A percentile compares a stretch with the other conserved stretches of the same genome.
Evolutionary conservation across 2,797 vertebrate species (phyloP).

Genomic region (Dryobates pubescens): DNA sequence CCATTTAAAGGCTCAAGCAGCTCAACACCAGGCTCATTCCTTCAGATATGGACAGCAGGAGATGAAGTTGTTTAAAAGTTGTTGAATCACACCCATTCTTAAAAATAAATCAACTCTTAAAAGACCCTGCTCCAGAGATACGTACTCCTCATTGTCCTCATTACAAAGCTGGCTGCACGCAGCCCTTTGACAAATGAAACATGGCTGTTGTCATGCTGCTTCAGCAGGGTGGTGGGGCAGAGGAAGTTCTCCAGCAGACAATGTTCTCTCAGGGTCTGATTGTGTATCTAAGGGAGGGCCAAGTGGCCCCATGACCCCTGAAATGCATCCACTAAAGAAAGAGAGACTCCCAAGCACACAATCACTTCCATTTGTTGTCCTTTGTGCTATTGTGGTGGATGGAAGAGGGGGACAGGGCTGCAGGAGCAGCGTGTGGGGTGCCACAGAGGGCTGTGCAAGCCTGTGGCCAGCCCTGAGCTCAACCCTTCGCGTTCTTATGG

Average conservation of each 20-base stretch:
- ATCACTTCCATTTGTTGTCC: slow-evolving; percentile 21
- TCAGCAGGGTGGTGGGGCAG: slow-evolving; percentile 54
- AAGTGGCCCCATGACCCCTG: slow-evolving; percentile 50
- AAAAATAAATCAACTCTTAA: slow-evolving; percentile 43
- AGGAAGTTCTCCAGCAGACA: slow-evolving; percentile 61
- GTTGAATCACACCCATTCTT: slow-evolving; percentile 46
- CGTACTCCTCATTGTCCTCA: slow-evolving; percentile 11
- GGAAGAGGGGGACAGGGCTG: background rate
- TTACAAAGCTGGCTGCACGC: slow-evolving; percentile 11
- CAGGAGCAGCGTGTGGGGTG: background rate
- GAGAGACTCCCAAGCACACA: background rate
- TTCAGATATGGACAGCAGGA: slow-evolving; percentile 11
- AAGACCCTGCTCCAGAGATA: slow-evolving; percentile 29
- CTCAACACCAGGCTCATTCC: background rate
- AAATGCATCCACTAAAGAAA: background rate
- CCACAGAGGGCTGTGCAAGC: background rate
- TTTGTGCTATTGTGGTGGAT: slow-evolving; percentile 24
- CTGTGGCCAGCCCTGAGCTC: background rate
- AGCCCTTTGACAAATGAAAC: background rate
- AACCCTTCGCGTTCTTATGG: background rate
- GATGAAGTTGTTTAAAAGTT: slow-evolving; percentile 13
- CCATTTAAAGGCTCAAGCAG: background rate
- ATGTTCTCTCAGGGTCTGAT: slow-evolving; percentile 34
- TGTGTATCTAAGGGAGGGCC: slow-evolving; percentile 57
- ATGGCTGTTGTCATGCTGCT: slow-evolving; percentile 32